A percentile compares a stretch with the other conserved stretches of the same genome.
phyloP scores from a whole-genome alignment of 2,113 vertebrate species.

The Myocastor coypus region DNA sequence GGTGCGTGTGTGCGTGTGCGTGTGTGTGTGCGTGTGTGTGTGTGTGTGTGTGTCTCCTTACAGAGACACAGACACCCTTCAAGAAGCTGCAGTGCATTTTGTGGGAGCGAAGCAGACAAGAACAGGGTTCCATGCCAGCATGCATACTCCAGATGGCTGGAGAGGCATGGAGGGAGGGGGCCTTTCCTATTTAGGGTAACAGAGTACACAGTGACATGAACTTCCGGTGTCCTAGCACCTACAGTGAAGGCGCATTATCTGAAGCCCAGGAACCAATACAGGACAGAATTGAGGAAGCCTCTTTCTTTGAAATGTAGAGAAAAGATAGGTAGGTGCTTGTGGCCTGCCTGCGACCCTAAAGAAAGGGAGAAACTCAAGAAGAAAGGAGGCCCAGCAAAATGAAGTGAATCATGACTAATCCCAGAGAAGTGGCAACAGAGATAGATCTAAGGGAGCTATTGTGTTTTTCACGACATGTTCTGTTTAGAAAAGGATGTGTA shows the following conservation, averaged over 20 bases:
- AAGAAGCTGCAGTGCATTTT: background rate
- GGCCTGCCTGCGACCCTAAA: accelerated
- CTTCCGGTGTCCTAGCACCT: background rate
- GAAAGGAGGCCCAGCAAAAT: background rate
- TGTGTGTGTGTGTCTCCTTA: background rate
- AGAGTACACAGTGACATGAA: background rate
- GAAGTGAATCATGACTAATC: background rate
- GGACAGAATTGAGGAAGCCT: background rate
- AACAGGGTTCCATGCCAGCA: background rate
- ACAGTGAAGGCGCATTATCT: no score
- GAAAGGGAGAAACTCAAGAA: background rate
- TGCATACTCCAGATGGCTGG: accelerated
- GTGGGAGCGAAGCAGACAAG: background rate
- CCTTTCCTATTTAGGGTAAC: background rate
- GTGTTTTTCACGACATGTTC: constrained; percentile 35
- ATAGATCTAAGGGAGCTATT: background rate
- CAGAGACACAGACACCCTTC: background rate
- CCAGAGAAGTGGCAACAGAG: background rate
- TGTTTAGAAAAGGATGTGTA: constrained; percentile 12
- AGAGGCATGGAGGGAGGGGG: accelerated
- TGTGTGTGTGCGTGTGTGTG: no score
- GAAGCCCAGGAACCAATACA: background rate
- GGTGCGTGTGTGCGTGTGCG: no score
- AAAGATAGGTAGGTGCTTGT: background rate
- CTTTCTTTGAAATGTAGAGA: background rate